Conservation (phyloP, 1,140 invertebrate species). For the Batillaria attramentaria region DNA sequence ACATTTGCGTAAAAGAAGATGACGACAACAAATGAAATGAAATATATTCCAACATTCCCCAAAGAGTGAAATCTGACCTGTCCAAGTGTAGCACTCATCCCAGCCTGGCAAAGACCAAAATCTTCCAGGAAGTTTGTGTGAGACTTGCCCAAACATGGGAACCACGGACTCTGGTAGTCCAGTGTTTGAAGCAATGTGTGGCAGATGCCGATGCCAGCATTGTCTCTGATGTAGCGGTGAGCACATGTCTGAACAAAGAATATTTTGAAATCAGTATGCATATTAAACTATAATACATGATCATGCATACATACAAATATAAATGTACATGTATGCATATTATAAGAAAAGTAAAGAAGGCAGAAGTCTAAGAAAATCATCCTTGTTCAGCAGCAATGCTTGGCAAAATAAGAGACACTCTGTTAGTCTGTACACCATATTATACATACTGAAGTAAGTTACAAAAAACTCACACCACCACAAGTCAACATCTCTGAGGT, state of each 20-base stretch:
- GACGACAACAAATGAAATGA: background rate
- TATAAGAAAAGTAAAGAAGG: no score
- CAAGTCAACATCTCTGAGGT: no score
- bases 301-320: background rate
- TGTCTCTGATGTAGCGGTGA: slow-evolving; percentile 86
- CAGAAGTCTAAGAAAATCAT: no score
- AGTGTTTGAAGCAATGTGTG: slow-evolving; percentile 86
- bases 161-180: slow-evolving; percentile 67
- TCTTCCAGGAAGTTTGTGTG: slow-evolving; percentile 34
- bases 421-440: no score
- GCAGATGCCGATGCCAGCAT: slow-evolving; percentile 90
- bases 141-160: slow-evolving; percentile 29
- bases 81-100: slow-evolving; percentile 81
- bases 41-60: background rate
- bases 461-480: no score
- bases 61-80: slow-evolving; percentile 44
- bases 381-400: no score
- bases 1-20: no score
- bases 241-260: slow-evolving; percentile 85
- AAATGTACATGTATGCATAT: no score
- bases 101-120: slow-evolving; percentile 90
- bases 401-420: no score
- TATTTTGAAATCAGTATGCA: no score
- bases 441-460: no score
- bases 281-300: background rate